Evolutionary conservation across 1,140 invertebrate species (phyloP).

Genomic region (Aethina tumida): DNA sequence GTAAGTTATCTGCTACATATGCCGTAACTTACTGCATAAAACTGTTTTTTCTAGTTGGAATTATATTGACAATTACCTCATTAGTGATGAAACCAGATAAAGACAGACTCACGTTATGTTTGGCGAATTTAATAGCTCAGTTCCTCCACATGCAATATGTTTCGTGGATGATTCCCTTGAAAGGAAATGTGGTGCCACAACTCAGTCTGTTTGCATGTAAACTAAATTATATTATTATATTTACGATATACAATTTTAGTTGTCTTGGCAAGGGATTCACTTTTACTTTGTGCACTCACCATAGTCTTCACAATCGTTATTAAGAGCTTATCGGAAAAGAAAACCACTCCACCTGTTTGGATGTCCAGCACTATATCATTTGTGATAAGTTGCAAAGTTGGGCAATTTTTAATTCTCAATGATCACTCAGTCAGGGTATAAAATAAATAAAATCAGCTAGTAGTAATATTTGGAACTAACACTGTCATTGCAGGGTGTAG

Average conservation of each 20-base stretch:
- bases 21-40: slow-evolving; percentile 5
- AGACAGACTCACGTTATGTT: slow-evolving; percentile 37
- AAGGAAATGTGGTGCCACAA: slow-evolving; percentile 27
- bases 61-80: slow-evolving; percentile 37
- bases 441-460: neutral
- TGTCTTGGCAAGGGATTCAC: slow-evolving; percentile 26
- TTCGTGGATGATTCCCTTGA: slow-evolving; percentile 35
- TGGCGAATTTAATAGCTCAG: slow-evolving; percentile 40
- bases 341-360: slow-evolving; percentile 22
- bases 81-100: slow-evolving; percentile 38
- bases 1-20: slow-evolving; percentile 29
- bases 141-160: slow-evolving; percentile 37
- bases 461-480: neutral
- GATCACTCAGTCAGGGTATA: slow-evolving; percentile 25
- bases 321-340: slow-evolving; percentile 18
- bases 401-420: slow-evolving; percentile 25
- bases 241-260: too few species aligned
- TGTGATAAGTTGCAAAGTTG: slow-evolving; percentile 20
- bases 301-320: slow-evolving; percentile 25
- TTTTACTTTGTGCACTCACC: slow-evolving; percentile 23
- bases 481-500: slow-evolving; percentile 18
- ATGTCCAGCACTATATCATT: slow-evolving; percentile 18
- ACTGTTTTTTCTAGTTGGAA: slow-evolving; percentile 33
- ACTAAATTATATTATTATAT: too few species aligned
- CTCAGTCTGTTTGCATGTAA: slow-evolving; percentile 13